Conservation (phyloP, 2,888 invertebrate species). For the Pinctada fucata region DNA sequence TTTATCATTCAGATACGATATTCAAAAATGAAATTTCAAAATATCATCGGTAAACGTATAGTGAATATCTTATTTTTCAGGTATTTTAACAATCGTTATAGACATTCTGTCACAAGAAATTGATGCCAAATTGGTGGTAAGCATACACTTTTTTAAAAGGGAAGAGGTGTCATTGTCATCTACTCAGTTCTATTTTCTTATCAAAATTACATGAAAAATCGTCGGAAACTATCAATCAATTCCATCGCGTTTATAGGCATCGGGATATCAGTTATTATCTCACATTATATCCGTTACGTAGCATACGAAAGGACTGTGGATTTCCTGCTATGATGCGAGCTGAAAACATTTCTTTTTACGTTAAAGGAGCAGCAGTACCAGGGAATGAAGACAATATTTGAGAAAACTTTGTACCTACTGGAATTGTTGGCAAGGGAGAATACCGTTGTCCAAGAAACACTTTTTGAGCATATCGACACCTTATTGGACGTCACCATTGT, state of each 20-base stretch:
- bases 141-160: too few relatives aligned
- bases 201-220: background rate
- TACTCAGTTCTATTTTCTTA: background rate
- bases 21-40: too few relatives aligned
- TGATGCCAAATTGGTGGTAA: slow-evolving; percentile 72
- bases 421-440: slow-evolving; percentile 71
- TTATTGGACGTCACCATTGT: slow-evolving; percentile 73
- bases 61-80: slow-evolving; percentile 49
- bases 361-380: slow-evolving; percentile 71
- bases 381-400: slow-evolving; percentile 71
- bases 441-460: slow-evolving; percentile 71
- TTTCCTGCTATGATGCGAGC: too few relatives aligned
- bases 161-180: too few relatives aligned
- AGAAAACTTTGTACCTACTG: slow-evolving; percentile 71
- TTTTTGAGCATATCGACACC: slow-evolving; percentile 73
- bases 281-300: too few relatives aligned
- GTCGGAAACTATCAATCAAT: too few relatives aligned
- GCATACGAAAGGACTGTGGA: too few relatives aligned
- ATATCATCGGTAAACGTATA: too few relatives aligned
- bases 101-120: slow-evolving; percentile 75
- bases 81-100: slow-evolving; percentile 72
- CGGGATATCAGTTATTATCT: too few relatives aligned
- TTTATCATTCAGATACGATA: too few relatives aligned
- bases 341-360: too few relatives aligned
- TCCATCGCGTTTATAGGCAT: too few relatives aligned